These are phyloP conservation scores for Pyrochroa serraticornis DNA, from an alignment of 2,888 invertebrate genomes.

Conservation along the genomic window DNA sequence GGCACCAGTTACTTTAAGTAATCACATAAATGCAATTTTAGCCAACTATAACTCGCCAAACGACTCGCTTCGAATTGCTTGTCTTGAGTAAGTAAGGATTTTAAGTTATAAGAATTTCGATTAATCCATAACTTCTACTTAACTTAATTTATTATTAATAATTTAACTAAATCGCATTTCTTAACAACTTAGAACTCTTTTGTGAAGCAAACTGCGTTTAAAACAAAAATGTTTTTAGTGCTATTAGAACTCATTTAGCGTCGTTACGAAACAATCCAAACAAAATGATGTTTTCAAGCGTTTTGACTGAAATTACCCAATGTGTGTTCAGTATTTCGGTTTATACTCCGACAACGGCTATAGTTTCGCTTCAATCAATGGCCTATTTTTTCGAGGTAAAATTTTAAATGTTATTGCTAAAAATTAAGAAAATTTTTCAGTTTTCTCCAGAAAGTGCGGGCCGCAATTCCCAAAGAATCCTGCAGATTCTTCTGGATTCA, in stretches of 20 bases:
- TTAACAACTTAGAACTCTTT: too few species aligned
- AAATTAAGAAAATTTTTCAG: slow-evolving; percentile 13
- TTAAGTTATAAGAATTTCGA: too few species aligned
- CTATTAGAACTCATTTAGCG: slow-evolving; percentile 33
- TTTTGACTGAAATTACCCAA: slow-evolving; percentile 25
- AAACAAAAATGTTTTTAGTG: slow-evolving; percentile 29
- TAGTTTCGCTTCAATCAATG: slow-evolving; percentile 31
- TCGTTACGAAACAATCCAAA: slow-evolving; percentile 26
- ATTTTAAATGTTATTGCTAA: neutral
- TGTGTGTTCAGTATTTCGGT: slow-evolving; percentile 30
- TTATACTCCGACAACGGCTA: slow-evolving; percentile 16
- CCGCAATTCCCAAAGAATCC: slow-evolving; percentile 13
- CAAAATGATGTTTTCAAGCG: slow-evolving; percentile 26
- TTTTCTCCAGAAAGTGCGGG: slow-evolving; percentile 14
- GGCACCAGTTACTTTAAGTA: slow-evolving; percentile 26
- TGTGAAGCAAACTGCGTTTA: slow-evolving; percentile 8
- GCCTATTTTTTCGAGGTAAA: slow-evolving; percentile 37
- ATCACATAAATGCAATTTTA: slow-evolving; percentile 32
- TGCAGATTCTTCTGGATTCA: slow-evolving; percentile 18
- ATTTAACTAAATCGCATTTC: too few species aligned
- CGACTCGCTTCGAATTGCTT: slow-evolving; percentile 29
- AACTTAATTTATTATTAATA: too few species aligned
- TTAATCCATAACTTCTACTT: neutral
- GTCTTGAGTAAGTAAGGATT: slow-evolving; percentile 36
- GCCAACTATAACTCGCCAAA: slow-evolving; percentile 23